A percentile compares a stretch with the other conserved stretches of the same genome.
phyloP scores from a whole-genome alignment of 2,888 invertebrate genomes.

The Creontiades dilutus region DNA sequence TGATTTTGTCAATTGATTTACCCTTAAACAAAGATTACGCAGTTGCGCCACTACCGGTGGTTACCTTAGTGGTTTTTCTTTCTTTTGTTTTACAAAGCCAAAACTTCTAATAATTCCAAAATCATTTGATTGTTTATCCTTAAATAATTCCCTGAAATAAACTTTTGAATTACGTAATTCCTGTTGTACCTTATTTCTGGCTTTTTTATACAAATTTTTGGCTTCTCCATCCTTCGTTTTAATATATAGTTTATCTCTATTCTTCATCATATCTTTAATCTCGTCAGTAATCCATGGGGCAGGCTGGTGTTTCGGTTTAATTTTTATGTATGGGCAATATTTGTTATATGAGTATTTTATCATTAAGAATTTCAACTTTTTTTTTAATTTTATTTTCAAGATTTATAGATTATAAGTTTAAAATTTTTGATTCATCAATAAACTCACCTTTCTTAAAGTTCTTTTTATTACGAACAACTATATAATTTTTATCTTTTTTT shows the following conservation, averaged over 20 bases:
- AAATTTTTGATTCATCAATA: not conserved
- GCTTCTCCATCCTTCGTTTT: not conserved
- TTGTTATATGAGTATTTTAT: not conserved
- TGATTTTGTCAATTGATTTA: too few species aligned
- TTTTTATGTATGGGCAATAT: not conserved
- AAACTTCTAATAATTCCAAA: constrained; percentile 5
- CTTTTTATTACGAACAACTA: not conserved
- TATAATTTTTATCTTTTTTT: not conserved
- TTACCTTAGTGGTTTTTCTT: not conserved
- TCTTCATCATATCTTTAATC: not conserved
- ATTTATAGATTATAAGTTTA: not conserved
- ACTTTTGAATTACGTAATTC: constrained; percentile 18
- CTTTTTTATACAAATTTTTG: not conserved
- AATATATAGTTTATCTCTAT: constrained; percentile 11
- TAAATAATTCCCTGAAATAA: not conserved
- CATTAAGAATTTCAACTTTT: constrained; percentile 27
- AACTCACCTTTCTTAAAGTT: not conserved
- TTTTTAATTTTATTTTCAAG: not conserved
- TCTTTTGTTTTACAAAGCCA: not conserved
- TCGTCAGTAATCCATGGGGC: constrained; percentile 35
- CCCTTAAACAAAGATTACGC: too few species aligned
- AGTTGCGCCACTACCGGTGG: too few species aligned
- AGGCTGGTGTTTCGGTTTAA: not conserved
- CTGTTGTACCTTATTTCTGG: constrained; percentile 10
- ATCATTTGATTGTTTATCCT: not conserved